phyloP scores from a whole-genome alignment of 2,797 vertebrate genomes.

The Phaenicophaeus curvirostris region DNA sequence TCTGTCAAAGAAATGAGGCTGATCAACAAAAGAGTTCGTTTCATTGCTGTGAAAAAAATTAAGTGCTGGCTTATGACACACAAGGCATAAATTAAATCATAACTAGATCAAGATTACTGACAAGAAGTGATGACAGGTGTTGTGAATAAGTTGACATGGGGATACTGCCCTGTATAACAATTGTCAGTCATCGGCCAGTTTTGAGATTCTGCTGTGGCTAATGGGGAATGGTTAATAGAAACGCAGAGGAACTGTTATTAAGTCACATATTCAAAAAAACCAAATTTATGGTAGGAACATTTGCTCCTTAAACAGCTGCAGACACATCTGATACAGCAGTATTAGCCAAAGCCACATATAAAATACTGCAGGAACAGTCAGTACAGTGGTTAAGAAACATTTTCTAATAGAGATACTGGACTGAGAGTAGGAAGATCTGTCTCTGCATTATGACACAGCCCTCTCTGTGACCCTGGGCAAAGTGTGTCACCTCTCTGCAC shows the following conservation, averaged over 20 bases:
- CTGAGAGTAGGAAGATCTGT: not conserved
- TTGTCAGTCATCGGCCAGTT: slow-evolving; percentile 74
- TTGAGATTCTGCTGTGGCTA: not conserved
- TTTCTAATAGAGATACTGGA: not conserved
- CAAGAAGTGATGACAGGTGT: slow-evolving; percentile 79
- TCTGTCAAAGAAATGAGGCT: slow-evolving; percentile 60
- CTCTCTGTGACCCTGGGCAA: slow-evolving; percentile 40
- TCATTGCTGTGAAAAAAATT: slow-evolving; percentile 55
- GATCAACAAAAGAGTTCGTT: slow-evolving; percentile 34
- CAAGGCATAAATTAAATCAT: slow-evolving; percentile 77
- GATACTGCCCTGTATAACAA: slow-evolving; percentile 62
- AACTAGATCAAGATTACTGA: slow-evolving; percentile 59
- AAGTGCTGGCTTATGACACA: slow-evolving; percentile 61
- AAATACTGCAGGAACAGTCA: not conserved
- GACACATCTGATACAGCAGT: not conserved
- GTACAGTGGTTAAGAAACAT: not conserved
- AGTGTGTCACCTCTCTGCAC: slow-evolving; percentile 29
- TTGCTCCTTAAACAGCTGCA: slow-evolving; percentile 22
- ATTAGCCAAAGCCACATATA: not conserved
- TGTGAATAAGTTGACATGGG: slow-evolving; percentile 72
- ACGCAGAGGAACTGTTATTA: not conserved
- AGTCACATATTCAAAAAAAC: not conserved
- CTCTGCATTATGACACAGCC: slow-evolving; percentile 26
- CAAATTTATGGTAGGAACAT: slow-evolving; percentile 5
- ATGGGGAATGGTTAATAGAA: not conserved